Evolutionary conservation across 2,888 invertebrate species (phyloP).

Genomic region (Polia nebulosa): DNA sequence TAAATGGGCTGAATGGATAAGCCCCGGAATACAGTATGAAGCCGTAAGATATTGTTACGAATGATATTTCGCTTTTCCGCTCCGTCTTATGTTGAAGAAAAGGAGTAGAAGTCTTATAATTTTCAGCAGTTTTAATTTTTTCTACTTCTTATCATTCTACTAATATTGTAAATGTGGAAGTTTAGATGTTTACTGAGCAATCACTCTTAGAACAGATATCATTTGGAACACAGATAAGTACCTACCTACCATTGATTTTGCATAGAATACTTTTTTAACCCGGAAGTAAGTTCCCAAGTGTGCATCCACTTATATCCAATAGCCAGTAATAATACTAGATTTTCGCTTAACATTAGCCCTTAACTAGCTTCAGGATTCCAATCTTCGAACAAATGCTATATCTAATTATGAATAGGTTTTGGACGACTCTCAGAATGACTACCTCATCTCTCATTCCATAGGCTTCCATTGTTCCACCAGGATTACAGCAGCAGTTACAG

Average conservation of each 20-base stretch:
- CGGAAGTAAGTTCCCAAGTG: too few relatives aligned
- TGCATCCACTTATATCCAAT: too few relatives aligned
- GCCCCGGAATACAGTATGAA: slow-evolving; percentile 63
- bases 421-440: neutral
- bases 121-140: neutral
- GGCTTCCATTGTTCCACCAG: slow-evolving; percentile 9
- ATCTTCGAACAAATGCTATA: neutral
- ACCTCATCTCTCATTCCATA: neutral
- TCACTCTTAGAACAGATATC: neutral
- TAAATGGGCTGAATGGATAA: slow-evolving; percentile 67
- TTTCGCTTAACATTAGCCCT: too few relatives aligned
- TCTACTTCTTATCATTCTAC: neutral
- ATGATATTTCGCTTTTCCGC: slow-evolving; percentile 52
- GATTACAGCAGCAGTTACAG: neutral
- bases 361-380: neutral
- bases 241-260: too few relatives aligned
- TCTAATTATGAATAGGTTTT: neutral
- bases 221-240: neutral
- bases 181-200: neutral
- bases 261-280: too few relatives aligned
- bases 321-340: too few relatives aligned
- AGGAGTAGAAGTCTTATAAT: neutral
- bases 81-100: slow-evolving; percentile 27
- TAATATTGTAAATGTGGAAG: neutral
- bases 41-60: slow-evolving; percentile 58